Base-by-base conservation (phyloP, 2,797 vertebrate species). In the Jordanella pulchra region DNA sequence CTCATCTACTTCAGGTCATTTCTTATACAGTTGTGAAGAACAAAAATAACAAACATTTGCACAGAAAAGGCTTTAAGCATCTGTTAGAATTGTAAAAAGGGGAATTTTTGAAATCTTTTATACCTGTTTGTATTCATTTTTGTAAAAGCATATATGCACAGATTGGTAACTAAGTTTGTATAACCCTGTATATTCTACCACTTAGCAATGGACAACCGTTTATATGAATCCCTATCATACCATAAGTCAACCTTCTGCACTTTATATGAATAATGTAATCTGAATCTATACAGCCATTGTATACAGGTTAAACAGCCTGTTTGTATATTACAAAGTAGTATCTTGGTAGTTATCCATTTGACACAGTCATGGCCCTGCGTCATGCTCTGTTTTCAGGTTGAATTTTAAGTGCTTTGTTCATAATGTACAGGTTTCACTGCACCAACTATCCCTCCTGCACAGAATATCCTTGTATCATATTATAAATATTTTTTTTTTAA, bases 401-500 rank as follows among this genome's bases (percentile, higher is more conserved):
- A 77, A 84, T 90, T 93, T 87, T 65, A 81, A 91, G 84, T 86
- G 85, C 83, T 91, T 92, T 95, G 93, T 95, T 94, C 76, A 93
- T 94, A 93, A 90, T 95, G 94, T 95, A 95, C 94, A 95, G 93
- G 90, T 93, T 81, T 95, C 95, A 94, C 93, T 95, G 94, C 80
- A 95, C 95, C 94, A 95, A 87, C 93, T 95, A 93, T 94, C 58
- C 30, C 95, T 96, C 95, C 98, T 98, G 97, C 97, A 99, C 97
- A 99, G 85, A 97, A 95, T 96, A 97, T 96, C 94, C 94, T 96
- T 98, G 96, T 99, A 98, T 97, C 95, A 97, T 97, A 97, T 96
- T 98, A 97, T 96, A 98, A 97, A 98, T 98, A 97, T 95, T 96
- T 95, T 86, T 68, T n/a, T 93, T 86, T 93, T 88, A 92, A 95